Base-by-base conservation (phyloP, 2,113 vertebrate genomes). In the Actenoides lindsayi region DNA sequence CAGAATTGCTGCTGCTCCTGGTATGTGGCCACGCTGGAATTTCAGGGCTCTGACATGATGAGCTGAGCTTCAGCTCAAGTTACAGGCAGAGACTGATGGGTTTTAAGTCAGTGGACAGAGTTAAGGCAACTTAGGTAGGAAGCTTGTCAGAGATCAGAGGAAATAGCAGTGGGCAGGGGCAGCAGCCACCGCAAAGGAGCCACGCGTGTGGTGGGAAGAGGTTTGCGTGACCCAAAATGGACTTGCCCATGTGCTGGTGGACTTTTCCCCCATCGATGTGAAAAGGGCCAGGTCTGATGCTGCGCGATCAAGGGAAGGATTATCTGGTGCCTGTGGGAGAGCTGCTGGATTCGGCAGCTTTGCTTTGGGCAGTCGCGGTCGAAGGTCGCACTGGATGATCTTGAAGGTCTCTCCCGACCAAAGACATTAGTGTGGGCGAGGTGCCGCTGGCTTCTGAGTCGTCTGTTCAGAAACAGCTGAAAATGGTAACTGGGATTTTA, bases 1-100 rank as follows among this genome's bases (percentile, higher is more conserved):
- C 57, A 10, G 82, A 85, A 39, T 35, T 12, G 9, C 57, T 89
- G 98, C 84, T 12, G 5, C 54, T 89, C 98, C 84, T 74, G 98
- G 98, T 98, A 97, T 98, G 98, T 97, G 98, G 98, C 98, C 97
- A 97, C 69, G 53, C 97, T 97, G 98, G 98, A 98, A 98, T 98
- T 98, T 98, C 95, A 97, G 97, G 97, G 96, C 97, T 96, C 98
- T 97, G 98, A 97, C 83, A 88, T 87, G 97, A 97, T 96, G 98
- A 98, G 98, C 98, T 97, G 97, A 97, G 97, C 97, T 97, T 97
- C 95, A 97, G 97, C 98, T 98, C 94, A 73, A 65, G 91, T 97
- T 98, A 89, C 97, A 95, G 71, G 78, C 44, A 94, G 94, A 97
- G 87, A 96, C 95, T 93, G 96, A 94, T 60, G 94, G 51, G n/a